Evolutionary conservation across 2,113 vertebrate species (phyloP).

Genomic region (Thinocorus orbignyianus): DNA sequence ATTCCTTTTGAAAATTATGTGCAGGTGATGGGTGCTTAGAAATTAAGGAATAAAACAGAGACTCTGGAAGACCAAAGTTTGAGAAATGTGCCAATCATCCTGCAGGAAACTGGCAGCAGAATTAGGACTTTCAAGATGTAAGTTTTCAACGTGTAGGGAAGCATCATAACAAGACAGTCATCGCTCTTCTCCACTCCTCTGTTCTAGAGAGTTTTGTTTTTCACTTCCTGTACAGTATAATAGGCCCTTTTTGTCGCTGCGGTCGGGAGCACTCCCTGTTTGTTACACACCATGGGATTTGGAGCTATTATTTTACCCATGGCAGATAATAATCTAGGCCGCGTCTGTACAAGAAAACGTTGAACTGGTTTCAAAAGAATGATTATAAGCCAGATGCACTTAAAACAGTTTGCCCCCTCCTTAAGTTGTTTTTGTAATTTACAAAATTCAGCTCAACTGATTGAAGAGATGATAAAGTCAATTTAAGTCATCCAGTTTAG

Average conservation of each 20-base stretch:
- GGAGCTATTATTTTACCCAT: constrained; percentile 24
- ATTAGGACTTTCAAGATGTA: not conserved
- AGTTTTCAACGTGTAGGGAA: not conserved
- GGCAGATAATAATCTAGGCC: constrained; percentile 46
- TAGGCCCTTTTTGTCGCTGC: not conserved
- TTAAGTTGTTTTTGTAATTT: constrained; percentile 61
- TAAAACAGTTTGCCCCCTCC: constrained; percentile 39
- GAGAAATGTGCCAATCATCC: not conserved
- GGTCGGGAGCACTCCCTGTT: not conserved
- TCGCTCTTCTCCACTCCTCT: not conserved
- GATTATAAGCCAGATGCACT: constrained; percentile 44
- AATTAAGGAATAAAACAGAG: not conserved
- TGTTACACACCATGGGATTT: not conserved
- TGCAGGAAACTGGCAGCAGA: not conserved
- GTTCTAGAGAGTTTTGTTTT: not conserved
- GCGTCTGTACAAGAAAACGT: not conserved
- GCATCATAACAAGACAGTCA: not conserved
- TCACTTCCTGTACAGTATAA: not conserved
- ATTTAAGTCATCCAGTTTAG: constrained; percentile 44
- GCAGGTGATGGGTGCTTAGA: not conserved
- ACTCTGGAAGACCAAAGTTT: not conserved
- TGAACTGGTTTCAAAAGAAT: constrained; percentile 31
- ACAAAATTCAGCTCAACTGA: constrained; percentile 48
- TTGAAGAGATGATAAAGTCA: constrained; percentile 64
- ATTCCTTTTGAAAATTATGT: not conserved